These are phyloP conservation scores for Smittia aterrima DNA, from an alignment of 2,888 invertebrate species.

Conservation along the genomic window DNA sequence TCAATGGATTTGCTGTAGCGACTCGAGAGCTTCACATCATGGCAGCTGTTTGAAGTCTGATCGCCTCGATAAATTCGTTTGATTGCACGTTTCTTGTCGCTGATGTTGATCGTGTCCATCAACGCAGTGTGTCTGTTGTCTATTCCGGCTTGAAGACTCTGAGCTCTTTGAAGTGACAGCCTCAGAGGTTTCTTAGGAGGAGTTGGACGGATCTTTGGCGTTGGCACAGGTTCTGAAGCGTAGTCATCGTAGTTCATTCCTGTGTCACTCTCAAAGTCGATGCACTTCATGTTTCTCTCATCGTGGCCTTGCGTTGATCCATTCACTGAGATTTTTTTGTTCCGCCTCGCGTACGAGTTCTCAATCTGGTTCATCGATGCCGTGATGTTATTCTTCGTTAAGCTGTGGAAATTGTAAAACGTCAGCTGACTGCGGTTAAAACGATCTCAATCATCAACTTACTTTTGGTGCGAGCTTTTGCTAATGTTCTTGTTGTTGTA, in stretches of 20 bases:
- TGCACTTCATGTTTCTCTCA: constrained; percentile 66
- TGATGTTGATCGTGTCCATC: no score
- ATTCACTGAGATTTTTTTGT: constrained; percentile 41
- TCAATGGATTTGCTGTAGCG: no score
- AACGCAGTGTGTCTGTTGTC: constrained; percentile 42
- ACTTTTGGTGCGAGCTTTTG: constrained; percentile 42
- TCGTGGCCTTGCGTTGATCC: constrained; percentile 49
- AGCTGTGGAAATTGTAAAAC: not conserved
- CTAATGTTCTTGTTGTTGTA: constrained; percentile 46
- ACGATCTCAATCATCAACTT: not conserved
- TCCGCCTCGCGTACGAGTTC: constrained; percentile 14
- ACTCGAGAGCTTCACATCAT: no score
- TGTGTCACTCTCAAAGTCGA: constrained; percentile 76
- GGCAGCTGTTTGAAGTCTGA: no score
- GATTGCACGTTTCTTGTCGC: no score
- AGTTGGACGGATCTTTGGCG: constrained; percentile 64
- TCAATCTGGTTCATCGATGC: constrained; percentile 30
- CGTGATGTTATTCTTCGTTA: not conserved
- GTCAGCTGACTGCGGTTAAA: constrained; percentile 46
- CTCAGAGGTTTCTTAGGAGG: constrained; percentile 84
- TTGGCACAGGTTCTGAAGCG: constrained; percentile 60
- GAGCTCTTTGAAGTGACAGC: constrained; percentile 77
- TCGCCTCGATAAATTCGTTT: no score
- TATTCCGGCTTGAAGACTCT: constrained; percentile 72
- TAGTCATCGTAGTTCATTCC: constrained; percentile 61